A percentile compares a stretch with the other conserved stretches of the same genome.
Conservation (phyloP, 2,888 invertebrate species). For the Zaprionus bogoriensis region DNA sequence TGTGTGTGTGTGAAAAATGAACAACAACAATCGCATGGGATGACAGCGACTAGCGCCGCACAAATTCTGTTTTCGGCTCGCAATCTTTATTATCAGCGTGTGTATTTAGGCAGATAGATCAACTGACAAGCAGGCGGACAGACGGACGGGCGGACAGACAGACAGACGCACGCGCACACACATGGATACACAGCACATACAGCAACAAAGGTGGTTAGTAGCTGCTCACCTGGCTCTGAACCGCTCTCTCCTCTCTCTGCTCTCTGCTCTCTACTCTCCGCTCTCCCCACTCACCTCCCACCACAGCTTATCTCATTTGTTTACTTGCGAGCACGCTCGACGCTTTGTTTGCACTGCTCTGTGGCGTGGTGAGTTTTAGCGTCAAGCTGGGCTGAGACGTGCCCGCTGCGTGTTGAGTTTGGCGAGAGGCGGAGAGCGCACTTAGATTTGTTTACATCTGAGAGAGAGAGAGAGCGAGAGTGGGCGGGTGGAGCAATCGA, state of each 20-base stretch:
- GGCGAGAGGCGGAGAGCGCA: not conserved
- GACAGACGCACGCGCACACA: not conserved
- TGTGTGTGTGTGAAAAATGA: constrained; percentile 43
- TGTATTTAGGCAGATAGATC: constrained; percentile 71
- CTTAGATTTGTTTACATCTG: not conserved
- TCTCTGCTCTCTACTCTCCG: not conserved
- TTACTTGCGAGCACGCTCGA: not conserved
- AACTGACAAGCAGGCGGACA: constrained; percentile 32
- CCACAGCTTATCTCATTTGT: not conserved
- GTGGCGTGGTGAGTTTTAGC: not conserved
- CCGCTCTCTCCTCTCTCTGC: not conserved
- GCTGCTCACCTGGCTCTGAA: no score
- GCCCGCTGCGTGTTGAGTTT: not conserved
- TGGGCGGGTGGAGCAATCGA: not conserved
- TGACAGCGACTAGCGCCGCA: constrained; percentile 36
- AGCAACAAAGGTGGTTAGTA: not conserved
- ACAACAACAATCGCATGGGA: constrained; percentile 22
- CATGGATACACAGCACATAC: no score
- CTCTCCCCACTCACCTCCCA: no score
- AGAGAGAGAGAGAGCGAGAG: not conserved
- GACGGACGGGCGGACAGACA: constrained; percentile 9
- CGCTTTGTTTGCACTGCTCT: not conserved
- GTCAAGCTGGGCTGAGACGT: not conserved
- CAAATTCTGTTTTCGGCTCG: constrained; percentile 49
- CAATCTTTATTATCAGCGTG: constrained; percentile 68